These are phyloP conservation scores for Sciurus niger DNA, from an alignment of 2,113 vertebrate genomes.

Conservation along the genomic window DNA sequence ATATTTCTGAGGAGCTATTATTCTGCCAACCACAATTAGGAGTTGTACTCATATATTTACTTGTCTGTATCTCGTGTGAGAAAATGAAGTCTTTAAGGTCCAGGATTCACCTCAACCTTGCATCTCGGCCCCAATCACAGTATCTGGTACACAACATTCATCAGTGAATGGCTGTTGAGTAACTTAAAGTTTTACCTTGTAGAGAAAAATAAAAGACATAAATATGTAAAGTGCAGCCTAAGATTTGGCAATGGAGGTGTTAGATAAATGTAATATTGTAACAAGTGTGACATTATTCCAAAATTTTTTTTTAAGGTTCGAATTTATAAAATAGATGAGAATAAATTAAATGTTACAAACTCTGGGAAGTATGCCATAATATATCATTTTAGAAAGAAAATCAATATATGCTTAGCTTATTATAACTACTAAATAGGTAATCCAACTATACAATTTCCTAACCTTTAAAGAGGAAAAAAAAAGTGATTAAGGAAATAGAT, in stretches of 20 bases:
- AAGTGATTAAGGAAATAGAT: constrained; percentile 81
- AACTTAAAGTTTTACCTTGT: background rate
- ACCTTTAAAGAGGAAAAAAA: constrained; percentile 78
- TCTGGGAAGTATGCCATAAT: constrained; percentile 68
- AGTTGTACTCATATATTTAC: background rate
- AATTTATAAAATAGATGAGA: constrained; percentile 53
- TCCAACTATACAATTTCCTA: constrained; percentile 83
- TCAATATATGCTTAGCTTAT: constrained; percentile 82
- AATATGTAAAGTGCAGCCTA: constrained; percentile 12
- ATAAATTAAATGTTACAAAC: constrained; percentile 74
- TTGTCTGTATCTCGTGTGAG: background rate
- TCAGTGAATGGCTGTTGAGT: constrained; percentile 2
- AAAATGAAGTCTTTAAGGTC: background rate
- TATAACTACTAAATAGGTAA: constrained; percentile 81
- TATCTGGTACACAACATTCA: background rate
- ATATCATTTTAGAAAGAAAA: constrained; percentile 83
- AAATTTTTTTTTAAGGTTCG: constrained; percentile 35
- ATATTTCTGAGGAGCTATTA: background rate
- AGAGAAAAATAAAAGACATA: background rate
- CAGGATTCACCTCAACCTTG: background rate
- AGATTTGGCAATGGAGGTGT: background rate
- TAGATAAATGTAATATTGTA: background rate
- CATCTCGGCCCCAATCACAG: background rate
- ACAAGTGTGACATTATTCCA: constrained; percentile 40
- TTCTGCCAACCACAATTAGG: background rate